phyloP scores from a whole-genome alignment of 2,888 invertebrate genomes.

The Trichacis sp. region DNA sequence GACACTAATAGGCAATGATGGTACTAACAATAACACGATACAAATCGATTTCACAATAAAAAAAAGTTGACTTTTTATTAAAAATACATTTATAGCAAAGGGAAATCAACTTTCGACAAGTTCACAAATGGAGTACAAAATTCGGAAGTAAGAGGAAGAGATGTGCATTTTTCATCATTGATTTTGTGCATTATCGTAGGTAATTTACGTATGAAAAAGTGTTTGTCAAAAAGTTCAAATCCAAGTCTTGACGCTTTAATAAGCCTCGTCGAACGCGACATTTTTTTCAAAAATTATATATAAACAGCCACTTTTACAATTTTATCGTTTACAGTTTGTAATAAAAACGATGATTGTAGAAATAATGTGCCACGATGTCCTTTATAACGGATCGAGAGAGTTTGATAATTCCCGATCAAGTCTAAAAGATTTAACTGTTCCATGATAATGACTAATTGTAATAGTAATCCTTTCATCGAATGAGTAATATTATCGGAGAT shows the following conservation, averaged over 20 bases:
- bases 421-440: neutral
- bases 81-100: neutral
- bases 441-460: neutral
- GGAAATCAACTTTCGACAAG: too few relatives aligned
- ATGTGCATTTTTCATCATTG: neutral
- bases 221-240: neutral
- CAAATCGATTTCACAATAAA: neutral
- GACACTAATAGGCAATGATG: neutral
- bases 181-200: neutral
- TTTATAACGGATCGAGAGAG: too few relatives aligned
- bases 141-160: too few relatives aligned
- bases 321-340: neutral
- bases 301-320: conserved; percentile 1
- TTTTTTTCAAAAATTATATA: neutral
- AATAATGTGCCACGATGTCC: too few relatives aligned
- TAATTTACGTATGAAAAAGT: conserved; percentile 2
- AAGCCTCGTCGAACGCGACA: neutral
- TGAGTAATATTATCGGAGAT: neutral
- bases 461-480: neutral
- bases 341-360: neutral
- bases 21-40: neutral
- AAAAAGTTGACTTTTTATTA: neutral
- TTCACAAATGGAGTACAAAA: too few relatives aligned
- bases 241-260: neutral
- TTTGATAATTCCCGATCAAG: neutral